Percentiles rank a stretch among this genome's conserved stretches.
These are phyloP conservation scores for Galleria mellonella DNA, from an alignment of 1,140 invertebrate species.

Conservation along the genomic window DNA sequence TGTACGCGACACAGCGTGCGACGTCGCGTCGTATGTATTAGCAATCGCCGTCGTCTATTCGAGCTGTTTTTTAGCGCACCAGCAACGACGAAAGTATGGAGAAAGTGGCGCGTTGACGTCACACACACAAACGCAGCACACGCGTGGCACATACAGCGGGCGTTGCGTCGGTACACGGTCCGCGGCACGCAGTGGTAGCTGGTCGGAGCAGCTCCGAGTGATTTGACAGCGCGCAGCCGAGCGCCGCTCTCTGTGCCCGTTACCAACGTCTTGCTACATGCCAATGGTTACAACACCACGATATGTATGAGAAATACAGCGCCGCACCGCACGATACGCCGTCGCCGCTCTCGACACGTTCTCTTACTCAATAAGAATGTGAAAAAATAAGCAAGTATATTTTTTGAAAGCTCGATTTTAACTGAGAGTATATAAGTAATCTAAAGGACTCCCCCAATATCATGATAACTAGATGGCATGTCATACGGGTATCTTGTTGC, in stretches of 20 bases:
- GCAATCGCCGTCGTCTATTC: conserved; percentile 49
- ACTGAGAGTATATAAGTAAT: too few species aligned
- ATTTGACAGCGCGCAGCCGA: conserved; percentile 25
- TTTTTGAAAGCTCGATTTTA: conserved; percentile 15
- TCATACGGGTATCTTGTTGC: conserved; percentile 39
- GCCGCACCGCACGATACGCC: conserved; percentile 42
- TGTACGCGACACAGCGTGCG: conserved; percentile 47
- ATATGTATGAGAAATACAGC: conserved; percentile 49
- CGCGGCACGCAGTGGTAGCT: neutral
- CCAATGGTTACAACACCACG: conserved; percentile 48
- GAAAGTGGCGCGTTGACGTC: conserved; percentile 70
- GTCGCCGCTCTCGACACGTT: conserved; percentile 61
- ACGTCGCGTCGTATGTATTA: conserved; percentile 61
- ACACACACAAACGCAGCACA: conserved; percentile 57
- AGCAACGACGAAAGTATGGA: conserved; percentile 69
- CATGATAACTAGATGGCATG: conserved; percentile 26
- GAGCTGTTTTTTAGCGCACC: conserved; percentile 61
- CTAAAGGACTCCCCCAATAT: conserved; percentile 21
- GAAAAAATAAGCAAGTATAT: conserved; percentile 19
- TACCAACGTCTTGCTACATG: conserved; percentile 41
- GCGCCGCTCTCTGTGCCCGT: conserved; percentile 42
- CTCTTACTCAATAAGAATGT: conserved; percentile 51
- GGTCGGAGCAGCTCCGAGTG: conserved; percentile 3
- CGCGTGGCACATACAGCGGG: conserved; percentile 20
- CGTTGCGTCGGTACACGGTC: neutral